Evolutionary conservation across 1,140 invertebrate genomes (phyloP), one percentile per base, ranked within the genome.

Genomic region (Zaprionus tsacasi): DNA sequence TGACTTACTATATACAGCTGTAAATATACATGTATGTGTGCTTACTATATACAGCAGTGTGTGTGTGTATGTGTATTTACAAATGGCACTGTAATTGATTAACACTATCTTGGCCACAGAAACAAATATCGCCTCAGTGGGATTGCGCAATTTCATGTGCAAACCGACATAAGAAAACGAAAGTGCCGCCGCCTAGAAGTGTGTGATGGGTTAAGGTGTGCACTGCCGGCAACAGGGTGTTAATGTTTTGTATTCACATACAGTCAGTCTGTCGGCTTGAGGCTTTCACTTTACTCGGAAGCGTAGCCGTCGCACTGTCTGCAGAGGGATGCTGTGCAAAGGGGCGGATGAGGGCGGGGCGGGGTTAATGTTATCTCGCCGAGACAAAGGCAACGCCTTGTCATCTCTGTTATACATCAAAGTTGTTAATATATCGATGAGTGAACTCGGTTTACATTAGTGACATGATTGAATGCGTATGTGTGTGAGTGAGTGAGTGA

Each of bases 231-330:
- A 55, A 17, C 48, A 70, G 48, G 38, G 63, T 70, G 48, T 15
- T 36, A n/a, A 25, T 30, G 40, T 56, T n/a, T 69, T 69, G 65
- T 89, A 67, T 83, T 83, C 83, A 89, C 81, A 83, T 54, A 59
- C 52, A 40, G n/a, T 36, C 21, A 56, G 48, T 36, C 57, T n/a
- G n/a, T 30, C 3, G 0, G 27, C 27, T 3, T 3, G 70, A 86
- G 79, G 82, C 85, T 89, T 89, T 89, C 85, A 89, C 85, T 89
- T 89, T 89, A 77, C 54, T 30, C 40, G 52, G 68, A 58, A 40
- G 66, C 30, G 25, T 40, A 30, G 52, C 6, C 0, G 6, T 1
- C 6, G 21, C 1, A 21, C 21, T 5, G 13, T 11, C 25, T 7
- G 21, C 6, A 38, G 40, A 15, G 52, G 17, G 45, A 50, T 12